A percentile compares a stretch with the other conserved stretches of the same genome.
Conservation (phyloP, 2,113 vertebrate species). For the Rhinolophus ferrumequinum region DNA sequence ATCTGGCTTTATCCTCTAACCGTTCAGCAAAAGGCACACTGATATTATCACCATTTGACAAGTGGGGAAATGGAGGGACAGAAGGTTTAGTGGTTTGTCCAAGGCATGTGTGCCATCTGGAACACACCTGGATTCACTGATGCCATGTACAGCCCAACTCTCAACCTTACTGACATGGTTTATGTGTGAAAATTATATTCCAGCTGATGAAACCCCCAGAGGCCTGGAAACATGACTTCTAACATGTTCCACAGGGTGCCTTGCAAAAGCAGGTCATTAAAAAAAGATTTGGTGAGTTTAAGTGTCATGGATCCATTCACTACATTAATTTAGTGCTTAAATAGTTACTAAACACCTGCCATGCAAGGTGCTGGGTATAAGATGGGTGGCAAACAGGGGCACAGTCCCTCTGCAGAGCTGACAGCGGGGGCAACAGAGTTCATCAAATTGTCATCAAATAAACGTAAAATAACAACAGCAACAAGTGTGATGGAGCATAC, state of each 20-base stretch:
- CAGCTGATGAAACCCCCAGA: neutral
- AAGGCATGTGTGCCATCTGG: neutral
- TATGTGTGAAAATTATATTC: neutral
- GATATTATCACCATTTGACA: neutral
- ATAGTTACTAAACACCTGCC: neutral
- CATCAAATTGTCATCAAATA: conserved; percentile 5
- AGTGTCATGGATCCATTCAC: neutral
- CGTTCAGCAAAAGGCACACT: neutral
- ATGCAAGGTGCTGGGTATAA: neutral
- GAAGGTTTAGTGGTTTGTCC: neutral
- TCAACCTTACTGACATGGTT: neutral
- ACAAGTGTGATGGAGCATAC: neutral
- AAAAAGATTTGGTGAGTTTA: neutral
- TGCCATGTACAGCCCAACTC: neutral
- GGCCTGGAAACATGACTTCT: neutral
- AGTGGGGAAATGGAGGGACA: neutral
- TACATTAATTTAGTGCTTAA: neutral
- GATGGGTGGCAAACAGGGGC: neutral
- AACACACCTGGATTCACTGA: neutral
- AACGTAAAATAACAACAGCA: neutral
- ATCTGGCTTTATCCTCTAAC: neutral
- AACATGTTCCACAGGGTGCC: neutral
- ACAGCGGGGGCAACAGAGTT: neutral
- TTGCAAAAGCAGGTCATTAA: neutral
- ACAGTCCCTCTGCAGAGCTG: neutral